A percentile compares a stretch with the other conserved stretches of the same genome.
Conservation (phyloP, 2,113 vertebrate genomes). For the Hyla sarda region DNA sequence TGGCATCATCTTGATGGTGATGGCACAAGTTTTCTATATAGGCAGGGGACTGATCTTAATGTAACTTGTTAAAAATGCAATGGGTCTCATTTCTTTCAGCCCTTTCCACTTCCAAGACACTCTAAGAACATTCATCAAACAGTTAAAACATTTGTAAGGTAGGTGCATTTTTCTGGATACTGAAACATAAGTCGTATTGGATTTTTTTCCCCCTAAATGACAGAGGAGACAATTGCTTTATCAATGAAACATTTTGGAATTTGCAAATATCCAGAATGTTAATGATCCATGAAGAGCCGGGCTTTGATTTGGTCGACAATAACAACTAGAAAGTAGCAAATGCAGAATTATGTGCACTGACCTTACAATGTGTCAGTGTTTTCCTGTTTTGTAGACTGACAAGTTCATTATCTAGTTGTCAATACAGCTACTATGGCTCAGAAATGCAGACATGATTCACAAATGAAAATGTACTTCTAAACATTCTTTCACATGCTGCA, state of each 20-base stretch:
- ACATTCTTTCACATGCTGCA: background rate
- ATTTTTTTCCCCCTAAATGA: background rate
- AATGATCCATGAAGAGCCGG: conserved; percentile 24
- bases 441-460: conserved; percentile 5
- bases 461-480: background rate
- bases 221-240: conserved; percentile 25
- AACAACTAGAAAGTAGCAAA: conserved; percentile 27
- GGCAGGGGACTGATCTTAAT: too few relatives aligned
- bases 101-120: background rate
- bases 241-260: conserved; percentile 24
- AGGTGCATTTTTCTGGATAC: background rate
- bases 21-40: too few relatives aligned
- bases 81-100: too few relatives aligned
- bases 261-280: conserved; percentile 29
- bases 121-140: background rate
- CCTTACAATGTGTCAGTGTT: conserved; percentile 23
- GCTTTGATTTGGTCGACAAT: conserved; percentile 11
- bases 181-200: background rate
- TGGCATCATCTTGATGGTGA: too few relatives aligned
- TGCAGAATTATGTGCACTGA: conserved; percentile 35
- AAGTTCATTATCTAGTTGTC: conserved; percentile 48
- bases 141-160: background rate
- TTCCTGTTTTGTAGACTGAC: conserved; percentile 21
- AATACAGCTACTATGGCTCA: background rate
- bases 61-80: too few relatives aligned